Percentiles rank a stretch among this genome's conserved stretches.
Conservation (phyloP, 2,113 vertebrate genomes). For the Chaetodon auriga region DNA sequence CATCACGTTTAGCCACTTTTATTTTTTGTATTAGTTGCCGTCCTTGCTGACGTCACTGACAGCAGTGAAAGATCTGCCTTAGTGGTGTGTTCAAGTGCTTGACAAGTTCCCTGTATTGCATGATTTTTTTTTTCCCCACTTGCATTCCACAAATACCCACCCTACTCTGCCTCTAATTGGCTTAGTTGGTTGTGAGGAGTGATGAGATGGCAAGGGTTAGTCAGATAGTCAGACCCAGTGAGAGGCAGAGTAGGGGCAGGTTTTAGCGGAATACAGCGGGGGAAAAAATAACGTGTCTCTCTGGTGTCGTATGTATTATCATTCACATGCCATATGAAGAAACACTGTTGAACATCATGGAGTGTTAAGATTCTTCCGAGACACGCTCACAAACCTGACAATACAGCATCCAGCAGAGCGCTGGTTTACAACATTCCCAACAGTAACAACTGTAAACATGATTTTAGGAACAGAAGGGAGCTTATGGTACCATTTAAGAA, state of each 20-base stretch:
- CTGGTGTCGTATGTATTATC: too few species aligned
- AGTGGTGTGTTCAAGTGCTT: neutral
- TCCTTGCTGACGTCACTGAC: neutral
- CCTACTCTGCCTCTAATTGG: too few species aligned
- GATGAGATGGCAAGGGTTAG: too few species aligned
- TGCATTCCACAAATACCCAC: too few species aligned
- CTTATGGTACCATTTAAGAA: slow-evolving; percentile 19
- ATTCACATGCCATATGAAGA: neutral
- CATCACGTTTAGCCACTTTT: neutral
- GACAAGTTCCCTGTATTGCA: neutral
- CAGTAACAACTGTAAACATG: slow-evolving; percentile 23
- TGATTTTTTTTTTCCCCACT: too few species aligned
- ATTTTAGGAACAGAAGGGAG: slow-evolving; percentile 32
- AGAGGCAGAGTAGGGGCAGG: too few species aligned
- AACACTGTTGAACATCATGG: neutral
- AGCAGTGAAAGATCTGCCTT: neutral
- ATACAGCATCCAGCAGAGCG: neutral
- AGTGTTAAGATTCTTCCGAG: neutral
- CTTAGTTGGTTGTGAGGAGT: too few species aligned
- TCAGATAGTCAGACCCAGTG: too few species aligned
- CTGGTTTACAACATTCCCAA: slow-evolving; percentile 11
- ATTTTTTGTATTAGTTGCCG: neutral
- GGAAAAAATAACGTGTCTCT: too few species aligned
- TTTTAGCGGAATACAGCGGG: too few species aligned
- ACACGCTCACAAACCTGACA: neutral